A percentile compares a stretch with the other conserved stretches of the same genome.
phyloP scores from a whole-genome alignment of 1,140 invertebrate species.

The Aphelenchoides fujianensis region DNA sequence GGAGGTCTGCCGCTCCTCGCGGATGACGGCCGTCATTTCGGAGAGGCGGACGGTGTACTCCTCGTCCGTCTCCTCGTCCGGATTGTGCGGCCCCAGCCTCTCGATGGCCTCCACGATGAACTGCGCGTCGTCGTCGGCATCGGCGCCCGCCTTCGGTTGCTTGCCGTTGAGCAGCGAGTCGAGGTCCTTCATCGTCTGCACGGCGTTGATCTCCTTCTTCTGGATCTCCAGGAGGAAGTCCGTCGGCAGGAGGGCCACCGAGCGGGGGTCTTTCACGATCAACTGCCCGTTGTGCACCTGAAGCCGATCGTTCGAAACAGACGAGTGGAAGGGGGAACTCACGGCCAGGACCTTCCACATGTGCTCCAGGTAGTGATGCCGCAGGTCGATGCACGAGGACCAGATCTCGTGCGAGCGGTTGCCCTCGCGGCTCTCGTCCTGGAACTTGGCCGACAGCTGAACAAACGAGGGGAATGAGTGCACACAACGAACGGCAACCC shows the following conservation, averaged over 20 bases:
- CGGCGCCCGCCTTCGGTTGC: background rate
- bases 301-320: too few species aligned
- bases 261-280: conserved; percentile 11
- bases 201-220: conserved; percentile 42
- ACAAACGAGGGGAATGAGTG: conserved; percentile 10
- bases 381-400: conserved; percentile 18
- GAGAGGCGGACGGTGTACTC: background rate
- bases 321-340: too few species aligned
- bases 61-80: conserved; percentile 9
- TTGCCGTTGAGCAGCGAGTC: background rate
- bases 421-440: conserved; percentile 32
- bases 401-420: conserved; percentile 33
- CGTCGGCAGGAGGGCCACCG: conserved; percentile 51
- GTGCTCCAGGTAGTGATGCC: conserved; percentile 17
- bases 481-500: conserved; percentile 22
- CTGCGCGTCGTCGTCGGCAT: conserved; percentile 14
- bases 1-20: conserved; percentile 17
- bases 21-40: background rate
- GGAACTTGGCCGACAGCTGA: conserved; percentile 33
- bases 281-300: conserved; percentile 29
- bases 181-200: conserved; percentile 44
- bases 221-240: conserved; percentile 44
- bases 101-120: conserved; percentile 14
- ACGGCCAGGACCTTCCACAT: conserved; percentile 45
- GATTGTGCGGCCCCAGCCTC: conserved; percentile 2